A percentile compares a stretch with the other conserved stretches of the same genome.
phyloP scores from a whole-genome alignment of 2,797 vertebrate species.

The Fistularia commersonii region DNA sequence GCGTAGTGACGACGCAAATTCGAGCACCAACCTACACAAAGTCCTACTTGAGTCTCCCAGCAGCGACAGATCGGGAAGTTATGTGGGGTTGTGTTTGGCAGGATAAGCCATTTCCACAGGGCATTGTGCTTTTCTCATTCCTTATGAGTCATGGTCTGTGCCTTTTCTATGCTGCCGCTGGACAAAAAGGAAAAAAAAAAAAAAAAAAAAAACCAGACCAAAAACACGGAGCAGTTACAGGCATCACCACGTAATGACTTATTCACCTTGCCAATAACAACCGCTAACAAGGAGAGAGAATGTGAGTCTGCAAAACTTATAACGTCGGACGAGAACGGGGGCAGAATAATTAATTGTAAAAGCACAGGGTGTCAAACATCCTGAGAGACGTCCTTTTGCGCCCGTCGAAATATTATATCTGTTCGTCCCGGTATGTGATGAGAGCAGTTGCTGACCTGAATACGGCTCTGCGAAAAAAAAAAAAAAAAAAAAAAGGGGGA shows the following conservation, averaged over 20 bases:
- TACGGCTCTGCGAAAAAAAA: too few species aligned
- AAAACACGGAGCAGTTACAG: constrained; percentile 17
- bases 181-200: constrained; percentile 18
- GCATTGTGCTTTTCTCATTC: constrained; percentile 44
- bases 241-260: constrained; percentile 5
- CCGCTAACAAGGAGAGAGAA: not conserved
- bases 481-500: too few species aligned
- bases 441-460: too few species aligned
- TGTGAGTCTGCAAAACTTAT: not conserved
- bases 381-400: too few species aligned
- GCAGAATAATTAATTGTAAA: too few species aligned
- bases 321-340: too few species aligned
- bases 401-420: too few species aligned
- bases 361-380: too few species aligned
- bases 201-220: constrained; percentile 41
- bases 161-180: constrained; percentile 45
- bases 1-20: not conserved
- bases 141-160: constrained; percentile 61
- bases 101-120: constrained; percentile 36
- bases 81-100: constrained; percentile 47
- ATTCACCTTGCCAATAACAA: constrained; percentile 4
- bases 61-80: constrained; percentile 44
- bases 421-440: too few species aligned
- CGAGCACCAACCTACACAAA: constrained; percentile 2
- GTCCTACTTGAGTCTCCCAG: constrained; percentile 14